Evolutionary conservation across 2,797 vertebrate genomes (phyloP).

Genomic region (Poecilia velifera): DNA sequence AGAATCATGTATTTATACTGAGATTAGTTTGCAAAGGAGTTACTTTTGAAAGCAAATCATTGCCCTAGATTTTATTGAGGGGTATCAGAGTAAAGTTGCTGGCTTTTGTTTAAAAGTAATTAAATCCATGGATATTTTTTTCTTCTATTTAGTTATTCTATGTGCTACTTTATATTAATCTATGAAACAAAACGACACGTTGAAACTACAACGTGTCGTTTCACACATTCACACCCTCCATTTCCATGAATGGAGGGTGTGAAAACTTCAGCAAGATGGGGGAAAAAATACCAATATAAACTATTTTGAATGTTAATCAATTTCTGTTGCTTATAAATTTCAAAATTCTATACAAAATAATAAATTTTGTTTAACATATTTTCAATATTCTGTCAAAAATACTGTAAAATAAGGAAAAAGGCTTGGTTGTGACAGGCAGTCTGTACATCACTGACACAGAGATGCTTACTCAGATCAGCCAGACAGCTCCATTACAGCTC

Average conservation of each 20-base stretch:
- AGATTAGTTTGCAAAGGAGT: neutral
- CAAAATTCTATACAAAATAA: too few relatives aligned
- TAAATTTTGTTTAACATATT: constrained; percentile 7
- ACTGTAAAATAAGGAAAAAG: neutral
- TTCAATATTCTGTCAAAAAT: constrained; percentile 11
- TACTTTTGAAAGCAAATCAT: neutral
- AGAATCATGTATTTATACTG: neutral
- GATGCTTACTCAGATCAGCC: constrained; percentile 37
- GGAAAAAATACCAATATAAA: neutral
- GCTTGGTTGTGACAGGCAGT: constrained; percentile 21
- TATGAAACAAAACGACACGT: neutral
- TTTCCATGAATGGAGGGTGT: neutral
- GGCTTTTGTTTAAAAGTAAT: neutral
- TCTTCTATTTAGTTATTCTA: neutral
- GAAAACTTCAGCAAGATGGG: neutral
- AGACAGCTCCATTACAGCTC: constrained; percentile 44
- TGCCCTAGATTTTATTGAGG: neutral
- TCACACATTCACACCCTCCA: too few relatives aligned
- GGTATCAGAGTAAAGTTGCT: neutral
- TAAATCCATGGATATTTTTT: neutral
- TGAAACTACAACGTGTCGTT: neutral
- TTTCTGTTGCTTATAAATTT: neutral
- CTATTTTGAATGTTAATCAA: neutral
- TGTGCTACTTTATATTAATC: neutral
- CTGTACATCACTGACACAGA: constrained; percentile 30